Percentiles rank a stretch among this genome's conserved stretches.
Evolutionary conservation across 2,797 vertebrate genomes (phyloP).

Genomic region (Euphonia xanthogaster): DNA sequence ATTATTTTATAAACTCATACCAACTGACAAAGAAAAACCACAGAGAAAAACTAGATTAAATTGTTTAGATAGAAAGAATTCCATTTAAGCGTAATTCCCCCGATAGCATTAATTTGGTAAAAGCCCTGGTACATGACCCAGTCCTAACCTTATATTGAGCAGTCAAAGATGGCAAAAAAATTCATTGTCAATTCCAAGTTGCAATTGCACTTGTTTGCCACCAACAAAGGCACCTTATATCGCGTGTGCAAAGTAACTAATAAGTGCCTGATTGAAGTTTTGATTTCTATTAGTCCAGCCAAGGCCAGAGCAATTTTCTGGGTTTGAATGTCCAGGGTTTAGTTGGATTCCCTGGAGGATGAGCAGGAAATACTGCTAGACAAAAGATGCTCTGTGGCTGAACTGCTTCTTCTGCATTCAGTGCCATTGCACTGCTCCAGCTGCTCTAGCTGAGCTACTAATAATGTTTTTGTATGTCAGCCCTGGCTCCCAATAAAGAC

Average conservation of each 20-base stretch:
- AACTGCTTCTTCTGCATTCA: conserved; percentile 53
- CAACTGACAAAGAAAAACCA: conserved; percentile 15
- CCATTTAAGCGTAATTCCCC: conserved; percentile 63
- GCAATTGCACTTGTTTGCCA: conserved; percentile 61
- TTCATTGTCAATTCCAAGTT: conserved; percentile 60
- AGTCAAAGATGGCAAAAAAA: conserved; percentile 67
- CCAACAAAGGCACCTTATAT: conserved; percentile 51
- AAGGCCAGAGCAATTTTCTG: conserved; percentile 69
- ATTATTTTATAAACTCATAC: conserved; percentile 35
- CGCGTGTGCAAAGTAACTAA: conserved; percentile 66
- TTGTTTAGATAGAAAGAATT: conserved; percentile 69
- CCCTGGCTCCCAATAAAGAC: background rate
- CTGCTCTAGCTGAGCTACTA: background rate
- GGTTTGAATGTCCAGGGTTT: conserved; percentile 60
- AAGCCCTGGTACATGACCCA: conserved; percentile 69
- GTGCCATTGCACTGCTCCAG: background rate
- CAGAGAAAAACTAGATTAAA: conserved; percentile 35
- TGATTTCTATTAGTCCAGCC: conserved; percentile 72
- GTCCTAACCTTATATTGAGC: conserved; percentile 72
- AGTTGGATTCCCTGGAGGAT: conserved; percentile 51
- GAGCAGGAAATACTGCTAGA: conserved; percentile 59
- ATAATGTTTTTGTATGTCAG: conserved; percentile 13
- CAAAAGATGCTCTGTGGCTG: conserved; percentile 20
- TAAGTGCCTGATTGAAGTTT: conserved; percentile 73
- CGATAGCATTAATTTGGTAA: conserved; percentile 74